Evolutionary conservation across 2,797 vertebrate species (phyloP), one percentile per base, ranked within the genome.

Genomic region (Spondyliosoma cantharus): DNA sequence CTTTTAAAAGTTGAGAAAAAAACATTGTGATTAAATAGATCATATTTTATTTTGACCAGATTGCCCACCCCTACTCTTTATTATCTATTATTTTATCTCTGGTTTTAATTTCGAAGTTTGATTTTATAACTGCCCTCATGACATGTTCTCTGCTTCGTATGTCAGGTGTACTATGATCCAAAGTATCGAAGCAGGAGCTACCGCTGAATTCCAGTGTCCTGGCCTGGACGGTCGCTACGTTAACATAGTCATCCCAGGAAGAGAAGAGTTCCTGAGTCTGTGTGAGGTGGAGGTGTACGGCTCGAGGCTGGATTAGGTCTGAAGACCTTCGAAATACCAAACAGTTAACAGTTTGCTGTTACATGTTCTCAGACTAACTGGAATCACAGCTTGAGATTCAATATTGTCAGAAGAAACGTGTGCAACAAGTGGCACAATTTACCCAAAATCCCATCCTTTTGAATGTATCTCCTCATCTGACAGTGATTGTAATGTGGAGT

Each of bases 231-330:
- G 69, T 7, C 69, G 57, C 29, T 71, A 71, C 46, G 69, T 71
- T 1, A 71, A 42, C 56, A 32, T 71, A 0, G 7, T 71, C 27
- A 29, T 71, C 20, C 56, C 46, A 0, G 68, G 32, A 14, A 49
- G 2, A 14, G 56, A 49, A 1, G 69, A 71, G 45, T 71, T 60
- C 57, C 69, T 71, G 20, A 37, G 9, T 24, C 57, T 71, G 69
- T 71, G 69, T 24, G 69, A 71, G 57, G 69, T 71, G 56, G 56
- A 71, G 69, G 46, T 60, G n/a, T 71, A 49, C 3, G 69, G 57
- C 4, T 50, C 69, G 0, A 2, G 15, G 9, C 69, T 71, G 45
- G 56, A 71, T 50, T 71, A 50, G 29, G 2, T 2, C 43, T 15
- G 3, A n/a, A 32, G 3, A n/a, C 5, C 9, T 37, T 13, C 19